Evolutionary conservation across 2,888 invertebrate genomes (phyloP).

Genomic region (Leptopilina myrica): DNA sequence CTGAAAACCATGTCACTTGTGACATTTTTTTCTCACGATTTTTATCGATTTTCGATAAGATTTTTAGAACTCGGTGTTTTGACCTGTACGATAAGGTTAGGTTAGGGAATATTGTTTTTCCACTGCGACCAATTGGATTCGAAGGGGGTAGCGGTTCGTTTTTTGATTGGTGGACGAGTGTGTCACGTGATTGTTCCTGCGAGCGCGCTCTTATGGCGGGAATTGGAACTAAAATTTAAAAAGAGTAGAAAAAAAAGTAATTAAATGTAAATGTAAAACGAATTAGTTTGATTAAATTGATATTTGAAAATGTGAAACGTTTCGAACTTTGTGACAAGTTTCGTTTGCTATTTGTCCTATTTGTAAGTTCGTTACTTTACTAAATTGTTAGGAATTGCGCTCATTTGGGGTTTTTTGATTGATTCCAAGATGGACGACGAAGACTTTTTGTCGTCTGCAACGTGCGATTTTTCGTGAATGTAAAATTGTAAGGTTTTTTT

Average conservation of each 20-base stretch:
- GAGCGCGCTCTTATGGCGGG: background rate
- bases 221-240: background rate
- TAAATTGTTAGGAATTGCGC: too few relatives aligned
- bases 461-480: background rate
- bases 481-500: background rate
- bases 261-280: too few relatives aligned
- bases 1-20: background rate
- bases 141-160: background rate
- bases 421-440: background rate
- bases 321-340: too few relatives aligned
- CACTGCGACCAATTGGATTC: background rate
- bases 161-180: background rate
- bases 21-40: background rate
- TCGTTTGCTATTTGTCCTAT: too few relatives aligned
- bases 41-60: slow-evolving; percentile 4
- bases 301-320: too few relatives aligned
- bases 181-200: background rate
- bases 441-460: slow-evolving; percentile 12
- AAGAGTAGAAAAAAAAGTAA: background rate
- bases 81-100: background rate
- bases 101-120: background rate
- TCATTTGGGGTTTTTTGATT: background rate
- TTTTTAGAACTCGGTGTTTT: slow-evolving; percentile 10
- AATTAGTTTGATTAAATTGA: too few relatives aligned
- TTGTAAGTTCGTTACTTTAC: too few relatives aligned